Evolutionary conservation across 2,113 vertebrate species (phyloP).

Genomic region (Triplophysa dalaica): DNA sequence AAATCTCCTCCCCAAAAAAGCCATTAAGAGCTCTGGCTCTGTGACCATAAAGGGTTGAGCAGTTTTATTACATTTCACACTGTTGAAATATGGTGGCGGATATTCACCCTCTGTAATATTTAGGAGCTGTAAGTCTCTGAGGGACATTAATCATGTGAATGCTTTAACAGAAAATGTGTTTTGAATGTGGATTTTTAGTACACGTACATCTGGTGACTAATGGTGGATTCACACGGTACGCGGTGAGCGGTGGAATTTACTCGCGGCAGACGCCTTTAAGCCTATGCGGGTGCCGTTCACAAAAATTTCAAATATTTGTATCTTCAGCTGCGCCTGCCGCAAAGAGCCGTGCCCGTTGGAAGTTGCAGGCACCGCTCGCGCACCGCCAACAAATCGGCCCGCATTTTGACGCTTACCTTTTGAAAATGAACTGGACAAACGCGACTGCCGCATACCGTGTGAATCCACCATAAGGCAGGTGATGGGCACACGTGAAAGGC

Average conservation of each 20-base stretch:
- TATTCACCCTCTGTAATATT: constrained; percentile 60
- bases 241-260: too few species aligned
- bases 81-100: constrained; percentile 43
- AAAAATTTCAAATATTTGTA: too few species aligned
- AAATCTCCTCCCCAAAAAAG: constrained; percentile 41
- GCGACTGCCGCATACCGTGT: too few species aligned
- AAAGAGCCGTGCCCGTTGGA: too few species aligned
- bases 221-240: too few species aligned
- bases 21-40: constrained; percentile 12
- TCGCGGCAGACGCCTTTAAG: too few species aligned
- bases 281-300: too few species aligned
- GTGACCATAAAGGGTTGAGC: constrained; percentile 24
- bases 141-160: constrained; percentile 62
- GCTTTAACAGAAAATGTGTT: constrained; percentile 54
- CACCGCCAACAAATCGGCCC: too few species aligned
- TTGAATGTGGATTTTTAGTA: neutral
- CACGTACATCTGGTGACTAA: neutral
- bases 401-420: too few species aligned
- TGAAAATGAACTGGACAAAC: too few species aligned
- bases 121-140: constrained; percentile 54
- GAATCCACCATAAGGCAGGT: neutral
- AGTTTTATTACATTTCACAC: constrained; percentile 45
- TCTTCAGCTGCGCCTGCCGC: too few species aligned
- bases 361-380: too few species aligned
- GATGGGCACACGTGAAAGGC: constrained; percentile 60